Conservation (phyloP, 2,113 vertebrate genomes). For the Trematocara macrostoma region DNA sequence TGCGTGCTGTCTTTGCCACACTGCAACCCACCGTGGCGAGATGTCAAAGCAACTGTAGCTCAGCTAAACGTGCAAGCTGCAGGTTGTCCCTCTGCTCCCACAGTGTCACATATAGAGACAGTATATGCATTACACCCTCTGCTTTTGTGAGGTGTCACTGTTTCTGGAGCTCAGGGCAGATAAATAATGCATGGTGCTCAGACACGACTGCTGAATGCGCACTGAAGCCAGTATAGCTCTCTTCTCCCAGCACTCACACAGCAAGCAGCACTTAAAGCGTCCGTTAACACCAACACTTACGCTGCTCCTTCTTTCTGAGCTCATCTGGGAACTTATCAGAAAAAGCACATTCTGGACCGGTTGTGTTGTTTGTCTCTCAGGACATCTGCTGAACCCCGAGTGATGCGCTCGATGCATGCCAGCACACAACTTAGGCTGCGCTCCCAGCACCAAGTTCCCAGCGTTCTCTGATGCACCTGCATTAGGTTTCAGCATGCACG, state of each 20-base stretch:
- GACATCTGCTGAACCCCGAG: neutral
- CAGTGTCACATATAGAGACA: neutral
- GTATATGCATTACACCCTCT: neutral
- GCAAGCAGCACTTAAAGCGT: neutral
- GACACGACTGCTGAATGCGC: conserved; percentile 30
- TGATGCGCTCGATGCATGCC: neutral
- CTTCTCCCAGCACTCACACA: neutral
- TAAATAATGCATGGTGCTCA: conserved; percentile 54
- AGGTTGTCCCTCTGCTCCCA: neutral
- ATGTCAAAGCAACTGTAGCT: neutral
- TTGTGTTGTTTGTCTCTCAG: neutral
- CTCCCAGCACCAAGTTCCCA: neutral
- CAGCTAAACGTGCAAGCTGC: neutral
- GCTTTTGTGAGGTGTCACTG: conserved; percentile 15
- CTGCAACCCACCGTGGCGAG: neutral
- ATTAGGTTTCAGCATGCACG: neutral
- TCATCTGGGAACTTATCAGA: neutral
- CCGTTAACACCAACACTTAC: neutral
- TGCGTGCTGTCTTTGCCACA: neutral
- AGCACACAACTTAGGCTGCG: conserved; percentile 8
- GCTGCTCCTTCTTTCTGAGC: neutral
- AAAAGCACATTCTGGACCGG: neutral
- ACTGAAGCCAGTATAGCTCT: no score
- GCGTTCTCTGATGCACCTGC: neutral
- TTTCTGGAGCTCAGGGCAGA: conserved; percentile 43